Conservation (phyloP, 1,140 invertebrate genomes). For the Zaprionus tsacasi region DNA sequence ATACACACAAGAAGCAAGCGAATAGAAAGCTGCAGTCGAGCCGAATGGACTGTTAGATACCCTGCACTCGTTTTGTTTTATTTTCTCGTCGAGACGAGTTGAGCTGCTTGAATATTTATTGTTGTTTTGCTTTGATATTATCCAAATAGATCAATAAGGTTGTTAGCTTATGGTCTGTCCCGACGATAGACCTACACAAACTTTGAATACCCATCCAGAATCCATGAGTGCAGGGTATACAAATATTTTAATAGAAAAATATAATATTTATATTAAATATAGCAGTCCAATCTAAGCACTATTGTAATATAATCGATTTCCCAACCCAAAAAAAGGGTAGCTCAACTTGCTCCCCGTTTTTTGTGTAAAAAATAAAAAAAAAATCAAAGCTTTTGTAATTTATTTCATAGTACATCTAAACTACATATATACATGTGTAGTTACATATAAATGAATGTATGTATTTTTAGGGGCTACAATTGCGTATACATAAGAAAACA, state of each 20-base stretch:
- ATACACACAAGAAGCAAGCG: slow-evolving; percentile 6
- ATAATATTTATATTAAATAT: slow-evolving; percentile 38
- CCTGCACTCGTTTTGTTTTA: neutral
- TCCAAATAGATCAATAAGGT: neutral
- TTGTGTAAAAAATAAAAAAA: slow-evolving; percentile 74
- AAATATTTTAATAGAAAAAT: slow-evolving; percentile 31
- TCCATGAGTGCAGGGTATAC: neutral
- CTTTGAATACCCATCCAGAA: neutral
- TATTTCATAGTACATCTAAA: slow-evolving; percentile 74
- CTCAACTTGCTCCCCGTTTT: slow-evolving; percentile 37
- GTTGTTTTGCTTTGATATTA: neutral
- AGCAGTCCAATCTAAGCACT: slow-evolving; percentile 50
- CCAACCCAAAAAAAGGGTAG: slow-evolving; percentile 14
- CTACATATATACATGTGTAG: slow-evolving; percentile 27
- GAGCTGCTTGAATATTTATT: neutral
- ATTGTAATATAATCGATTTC: slow-evolving; percentile 70
- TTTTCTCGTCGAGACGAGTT: neutral
- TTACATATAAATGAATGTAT: slow-evolving; percentile 13
- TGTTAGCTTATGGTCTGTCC: neutral
- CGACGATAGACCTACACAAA: neutral
- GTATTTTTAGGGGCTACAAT: slow-evolving; percentile 7
- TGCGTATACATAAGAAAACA: slow-evolving; percentile 11
- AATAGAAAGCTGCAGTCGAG: neutral
- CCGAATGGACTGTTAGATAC: neutral
- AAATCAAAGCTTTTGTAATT: slow-evolving; percentile 79